Conservation (phyloP, 1,140 invertebrate genomes). For the Gryon sp. region DNA sequence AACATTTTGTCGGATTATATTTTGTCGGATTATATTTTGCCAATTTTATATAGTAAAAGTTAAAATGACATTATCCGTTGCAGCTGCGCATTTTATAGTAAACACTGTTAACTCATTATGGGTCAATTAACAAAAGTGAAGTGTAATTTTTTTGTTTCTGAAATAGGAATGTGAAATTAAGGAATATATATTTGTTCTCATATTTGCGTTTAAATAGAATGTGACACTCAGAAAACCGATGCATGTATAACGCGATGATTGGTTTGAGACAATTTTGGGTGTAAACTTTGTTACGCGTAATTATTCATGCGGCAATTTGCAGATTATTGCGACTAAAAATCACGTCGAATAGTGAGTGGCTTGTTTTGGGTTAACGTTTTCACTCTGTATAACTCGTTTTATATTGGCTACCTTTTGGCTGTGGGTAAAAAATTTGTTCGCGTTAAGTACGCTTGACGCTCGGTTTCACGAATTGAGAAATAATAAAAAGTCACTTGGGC, state of each 20-base stretch:
- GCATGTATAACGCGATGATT: constrained; percentile 13
- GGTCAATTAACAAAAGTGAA: too few species aligned
- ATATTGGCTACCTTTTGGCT: constrained; percentile 12
- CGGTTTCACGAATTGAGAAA: constrained; percentile 4
- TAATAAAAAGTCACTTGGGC: constrained; percentile 24
- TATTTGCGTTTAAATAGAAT: neutral
- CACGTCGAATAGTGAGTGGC: neutral
- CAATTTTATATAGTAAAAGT: too few species aligned
- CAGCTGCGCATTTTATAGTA: too few species aligned
- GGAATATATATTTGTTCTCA: too few species aligned
- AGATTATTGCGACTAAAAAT: constrained; percentile 24
- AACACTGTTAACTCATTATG: too few species aligned
- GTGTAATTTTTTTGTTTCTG: too few species aligned
- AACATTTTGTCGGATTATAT: too few species aligned
- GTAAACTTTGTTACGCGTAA: neutral
- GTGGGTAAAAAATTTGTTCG: neutral
- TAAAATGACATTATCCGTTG: too few species aligned
- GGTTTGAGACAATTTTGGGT: constrained; percentile 17
- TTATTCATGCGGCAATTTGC: constrained; percentile 19
- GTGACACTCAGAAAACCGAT: neutral
- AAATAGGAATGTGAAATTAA: too few species aligned
- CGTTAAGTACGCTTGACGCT: constrained; percentile 6
- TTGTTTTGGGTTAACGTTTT: constrained; percentile 5
- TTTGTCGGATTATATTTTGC: too few species aligned
- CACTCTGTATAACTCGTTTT: constrained; percentile 10